Evolutionary conservation across 2,888 invertebrate species (phyloP), one percentile per base, ranked within the genome.

Genomic region (Strigamia maritima): DNA sequence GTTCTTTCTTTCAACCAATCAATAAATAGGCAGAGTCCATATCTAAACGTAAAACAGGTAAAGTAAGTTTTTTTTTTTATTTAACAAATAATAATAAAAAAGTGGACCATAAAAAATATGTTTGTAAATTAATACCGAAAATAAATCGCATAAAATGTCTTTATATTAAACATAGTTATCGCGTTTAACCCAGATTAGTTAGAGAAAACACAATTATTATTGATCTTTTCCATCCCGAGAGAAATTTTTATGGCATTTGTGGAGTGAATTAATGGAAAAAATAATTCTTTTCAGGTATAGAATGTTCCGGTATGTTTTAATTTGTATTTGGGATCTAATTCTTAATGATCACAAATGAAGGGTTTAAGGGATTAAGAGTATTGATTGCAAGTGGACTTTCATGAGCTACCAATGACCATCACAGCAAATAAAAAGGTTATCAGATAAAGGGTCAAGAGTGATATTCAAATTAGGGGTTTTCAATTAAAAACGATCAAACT

Each of bases 1-100:
- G 22, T 44, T 44, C 60, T 65, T 65, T 65, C 60, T 65, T 65
- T 24, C 60, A 65, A 65, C 60, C 60, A 65, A 65, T 65, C 60
- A 65, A 65, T 65, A 65, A 65, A 65, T 65, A 65, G 60, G 60
- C 24, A 22, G 22, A 65, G 60, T 65, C 24, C 60, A 65, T n/a
- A 65, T 24, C 22, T 22, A 22, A 16, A n/a, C 19, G 22, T 24
- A 12, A 65, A 65, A 12, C 60, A 65, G 60, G 60, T 24, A 12
- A 65, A 8, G 19, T n/a, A 19, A 22, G 60, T 24, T n/a, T 60
- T 65, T 65, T 65, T 8, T 44, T 44, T 44, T 3, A 8, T 2
- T 31, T 31, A 31, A 31, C 7, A 40, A 40, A 2, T 19, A 10
- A 2, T 6, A 19, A 19, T 6, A 49, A 1, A 49, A 19, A 19